Evolutionary conservation across 2,888 invertebrate species (phyloP), one percentile per base, ranked within the genome.

Genomic region (Heliconius charithonia): DNA sequence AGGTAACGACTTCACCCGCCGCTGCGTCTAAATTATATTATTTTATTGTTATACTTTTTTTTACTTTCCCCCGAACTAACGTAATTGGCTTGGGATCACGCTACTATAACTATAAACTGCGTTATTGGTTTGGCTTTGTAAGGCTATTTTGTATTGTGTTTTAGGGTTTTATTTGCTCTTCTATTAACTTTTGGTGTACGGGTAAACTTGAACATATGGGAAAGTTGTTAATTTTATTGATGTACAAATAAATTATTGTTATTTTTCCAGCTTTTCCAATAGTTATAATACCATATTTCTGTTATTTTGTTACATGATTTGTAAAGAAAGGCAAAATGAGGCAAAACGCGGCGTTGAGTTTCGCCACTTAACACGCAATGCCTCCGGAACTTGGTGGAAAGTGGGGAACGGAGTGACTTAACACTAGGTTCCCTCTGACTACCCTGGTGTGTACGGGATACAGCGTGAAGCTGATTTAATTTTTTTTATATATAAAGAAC

Each of bases 61-160:
- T 92, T 91, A 90, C 89, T 90, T 89, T 93, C 93, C 93, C 94
- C 93, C 88, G 90, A 92, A 92, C 91, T 92, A 91, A 88, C 89
- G 92, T 92, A 94, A 94, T 95, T 94, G 94, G 93, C 91, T 90
- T 87, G 91, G 93, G 93, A 94, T 93, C 94, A 94, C 93, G 93
- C 92, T 88, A 92, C 90, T 91, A 90, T 91, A 89, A 90, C 92
- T 90, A 91, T 93, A 93, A 93, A 94, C 90, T 90, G 87, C 85
- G 87, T 90, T 90, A 92, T 92, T 91, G 89, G 91, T 91, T 93
- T 90, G 90, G 87, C 90, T 91, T 90, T 90, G 88, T 89, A 87
- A 87, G 87, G 85, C 87, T 88, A 82, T 84, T 82, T 81, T 79
- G 76, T 74, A 80, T 81, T 82, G 83, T n/a, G 67, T 79, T 82